phyloP scores from a whole-genome alignment of 2,113 vertebrate species.

The Mesitornis unicolor region DNA sequence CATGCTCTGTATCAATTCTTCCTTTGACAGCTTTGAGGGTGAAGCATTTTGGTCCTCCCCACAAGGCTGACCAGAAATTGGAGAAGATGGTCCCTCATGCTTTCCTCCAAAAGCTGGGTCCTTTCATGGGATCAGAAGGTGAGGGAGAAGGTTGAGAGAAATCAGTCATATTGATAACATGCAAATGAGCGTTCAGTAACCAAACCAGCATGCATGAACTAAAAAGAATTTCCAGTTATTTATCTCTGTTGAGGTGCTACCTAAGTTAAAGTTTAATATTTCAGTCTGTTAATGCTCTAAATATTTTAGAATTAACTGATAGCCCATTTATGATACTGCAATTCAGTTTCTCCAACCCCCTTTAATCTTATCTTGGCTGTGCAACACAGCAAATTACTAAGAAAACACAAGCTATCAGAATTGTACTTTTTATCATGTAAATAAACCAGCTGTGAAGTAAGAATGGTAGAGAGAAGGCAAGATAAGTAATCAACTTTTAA shows the following conservation, averaged over 20 bases:
- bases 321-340: neutral
- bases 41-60: constrained; percentile 93
- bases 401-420: neutral
- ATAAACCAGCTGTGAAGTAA: too few species aligned
- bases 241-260: neutral
- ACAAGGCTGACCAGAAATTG: constrained; percentile 80
- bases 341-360: neutral
- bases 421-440: too few species aligned
- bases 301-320: neutral
- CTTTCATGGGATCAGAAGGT: constrained; percentile 66
- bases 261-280: neutral
- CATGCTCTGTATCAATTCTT: constrained; percentile 99
- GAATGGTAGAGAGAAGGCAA: neutral
- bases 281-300: neutral
- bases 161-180: neutral
- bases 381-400: neutral
- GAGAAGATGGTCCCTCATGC: constrained; percentile 85
- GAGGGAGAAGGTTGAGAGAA: neutral
- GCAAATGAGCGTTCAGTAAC: neutral
- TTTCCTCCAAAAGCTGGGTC: constrained; percentile 84
- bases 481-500: neutral
- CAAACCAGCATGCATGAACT: neutral
- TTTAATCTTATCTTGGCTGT: neutral
- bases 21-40: constrained; percentile 97
- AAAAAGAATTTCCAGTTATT: neutral